phyloP scores from a whole-genome alignment of 2,888 invertebrate genomes.

The Diarsia mendica region DNA sequence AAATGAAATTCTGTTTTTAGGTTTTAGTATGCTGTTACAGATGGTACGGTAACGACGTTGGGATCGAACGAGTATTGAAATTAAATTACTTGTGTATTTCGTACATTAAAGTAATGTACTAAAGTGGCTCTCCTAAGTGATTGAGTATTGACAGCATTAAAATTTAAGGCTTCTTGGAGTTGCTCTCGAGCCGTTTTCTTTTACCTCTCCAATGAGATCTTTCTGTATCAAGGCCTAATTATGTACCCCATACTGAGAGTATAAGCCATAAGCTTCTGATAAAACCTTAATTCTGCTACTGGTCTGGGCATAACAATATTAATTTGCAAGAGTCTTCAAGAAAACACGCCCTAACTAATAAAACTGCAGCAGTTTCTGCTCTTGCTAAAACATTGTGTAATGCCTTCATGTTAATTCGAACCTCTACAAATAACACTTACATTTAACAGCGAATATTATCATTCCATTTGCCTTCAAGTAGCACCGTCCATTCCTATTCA shows the following conservation, averaged over 20 bases:
- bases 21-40: slow-evolving; percentile 56
- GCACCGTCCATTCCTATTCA: slow-evolving; percentile 47
- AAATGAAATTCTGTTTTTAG: slow-evolving; percentile 61
- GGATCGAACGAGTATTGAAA: slow-evolving; percentile 59
- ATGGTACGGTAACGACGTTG: slow-evolving; percentile 51
- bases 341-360: not conserved
- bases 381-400: no score
- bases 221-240: not conserved
- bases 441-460: slow-evolving; percentile 29
- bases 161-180: not conserved
- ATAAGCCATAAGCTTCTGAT: not conserved
- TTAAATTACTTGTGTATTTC: slow-evolving; percentile 56
- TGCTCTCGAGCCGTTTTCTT: not conserved
- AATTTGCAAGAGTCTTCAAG: not conserved
- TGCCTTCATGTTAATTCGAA: slow-evolving; percentile 2
- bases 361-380: not conserved
- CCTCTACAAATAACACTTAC: slow-evolving; percentile 21
- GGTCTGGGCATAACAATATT: not conserved
- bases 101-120: slow-evolving; percentile 47
- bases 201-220: not conserved
- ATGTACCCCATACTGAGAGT: not conserved
- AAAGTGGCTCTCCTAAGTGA: slow-evolving; percentile 40
- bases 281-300: not conserved
- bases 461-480: slow-evolving; percentile 36
- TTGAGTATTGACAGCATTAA: slow-evolving; percentile 7